These are phyloP conservation scores for Bergia sp. DNA, from an alignment of 92 coral and sea anemone genomes.

Conservation along the genomic window DNA sequence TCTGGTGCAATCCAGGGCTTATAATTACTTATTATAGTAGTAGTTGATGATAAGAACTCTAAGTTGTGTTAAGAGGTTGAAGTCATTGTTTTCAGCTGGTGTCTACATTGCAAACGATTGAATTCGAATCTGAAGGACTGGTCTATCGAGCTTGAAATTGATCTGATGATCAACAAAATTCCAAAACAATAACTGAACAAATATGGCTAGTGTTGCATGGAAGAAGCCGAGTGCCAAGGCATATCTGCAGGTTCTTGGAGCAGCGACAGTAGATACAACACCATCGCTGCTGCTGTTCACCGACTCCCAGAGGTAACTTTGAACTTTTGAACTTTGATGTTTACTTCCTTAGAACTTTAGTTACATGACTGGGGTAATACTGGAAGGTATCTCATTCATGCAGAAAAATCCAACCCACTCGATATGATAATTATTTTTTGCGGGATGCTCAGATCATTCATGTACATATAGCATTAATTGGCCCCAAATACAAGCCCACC, in stretches of 20 bases:
- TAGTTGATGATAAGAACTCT: neutral
- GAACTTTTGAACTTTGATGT: too few relatives aligned
- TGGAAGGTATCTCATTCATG: too few relatives aligned
- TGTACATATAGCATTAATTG: too few relatives aligned
- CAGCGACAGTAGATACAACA: slow-evolving; percentile 77
- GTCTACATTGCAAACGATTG: neutral
- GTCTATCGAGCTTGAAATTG: neutral
- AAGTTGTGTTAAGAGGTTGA: neutral
- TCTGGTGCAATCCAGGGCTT: neutral
- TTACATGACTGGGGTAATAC: too few relatives aligned
- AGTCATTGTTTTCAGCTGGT: neutral
- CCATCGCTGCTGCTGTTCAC: slow-evolving; percentile 90
- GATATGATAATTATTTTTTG: too few relatives aligned
- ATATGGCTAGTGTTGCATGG: slow-evolving; percentile 42
- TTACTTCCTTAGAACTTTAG: too few relatives aligned
- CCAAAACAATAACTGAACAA: neutral
- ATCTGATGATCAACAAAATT: neutral
- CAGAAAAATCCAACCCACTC: too few relatives aligned
- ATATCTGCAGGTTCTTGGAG: slow-evolving; percentile 89
- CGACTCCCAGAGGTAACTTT: slow-evolving; percentile 87
- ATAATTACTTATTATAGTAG: too few relatives aligned
- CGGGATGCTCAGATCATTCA: too few relatives aligned
- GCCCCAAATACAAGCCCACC: too few relatives aligned
- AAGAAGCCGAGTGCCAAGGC: slow-evolving; percentile 64
- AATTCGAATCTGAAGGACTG: neutral